Percentiles rank a stretch among this genome's conserved stretches.
phyloP scores from a whole-genome alignment of 2,888 invertebrate genomes.

The Malthinus seriepunctatus region DNA sequence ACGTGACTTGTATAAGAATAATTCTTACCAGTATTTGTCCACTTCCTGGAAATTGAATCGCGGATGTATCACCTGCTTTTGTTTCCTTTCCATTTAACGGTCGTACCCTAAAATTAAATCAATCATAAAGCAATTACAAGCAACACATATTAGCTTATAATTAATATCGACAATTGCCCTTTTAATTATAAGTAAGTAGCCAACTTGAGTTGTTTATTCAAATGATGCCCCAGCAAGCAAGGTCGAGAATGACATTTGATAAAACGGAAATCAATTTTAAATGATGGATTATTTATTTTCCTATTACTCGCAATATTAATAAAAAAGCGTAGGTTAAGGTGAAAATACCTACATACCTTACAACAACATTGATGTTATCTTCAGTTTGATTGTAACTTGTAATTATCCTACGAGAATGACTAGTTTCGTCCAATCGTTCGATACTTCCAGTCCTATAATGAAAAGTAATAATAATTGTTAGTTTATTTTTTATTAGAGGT shows the following conservation, averaged over 20 bases:
- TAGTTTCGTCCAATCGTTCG: constrained; percentile 55
- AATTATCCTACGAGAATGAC: constrained; percentile 53
- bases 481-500: too few species aligned
- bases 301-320: too few species aligned
- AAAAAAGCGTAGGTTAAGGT: not conserved
- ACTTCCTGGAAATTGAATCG: constrained; percentile 85
- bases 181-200: too few species aligned
- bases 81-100: constrained; percentile 79
- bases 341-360: constrained; percentile 66
- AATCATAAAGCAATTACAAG: too few species aligned
- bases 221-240: too few species aligned
- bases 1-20: not conserved
- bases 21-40: constrained; percentile 72
- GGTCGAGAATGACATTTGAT: not conserved
- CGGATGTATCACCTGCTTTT: constrained; percentile 67
- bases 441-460: constrained; percentile 55
- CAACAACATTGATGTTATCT: constrained; percentile 88
- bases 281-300: constrained; percentile 5
- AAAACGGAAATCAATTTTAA: not conserved
- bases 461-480: not conserved
- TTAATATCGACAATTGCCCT: too few species aligned
- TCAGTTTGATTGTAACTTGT: constrained; percentile 63
- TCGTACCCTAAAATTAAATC: constrained; percentile 66
- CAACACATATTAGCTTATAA: too few species aligned
- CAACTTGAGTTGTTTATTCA: too few species aligned